A percentile compares a stretch with the other conserved stretches of the same genome.
Evolutionary conservation across 2,797 vertebrate species (phyloP).

Genomic region (Carapus acus): DNA sequence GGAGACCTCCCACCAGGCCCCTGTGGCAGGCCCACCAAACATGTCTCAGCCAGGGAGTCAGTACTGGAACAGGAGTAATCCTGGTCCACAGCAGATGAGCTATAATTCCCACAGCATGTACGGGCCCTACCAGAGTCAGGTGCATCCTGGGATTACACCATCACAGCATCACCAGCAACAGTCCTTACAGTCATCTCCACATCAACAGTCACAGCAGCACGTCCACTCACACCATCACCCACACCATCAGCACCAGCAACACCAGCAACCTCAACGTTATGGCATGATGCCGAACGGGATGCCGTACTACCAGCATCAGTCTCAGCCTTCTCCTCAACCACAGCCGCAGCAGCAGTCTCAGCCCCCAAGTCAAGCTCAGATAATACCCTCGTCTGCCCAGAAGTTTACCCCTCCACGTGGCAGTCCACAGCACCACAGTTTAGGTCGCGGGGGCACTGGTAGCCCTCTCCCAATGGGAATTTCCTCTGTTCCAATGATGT

Average conservation of each 20-base stretch:
- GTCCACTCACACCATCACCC: conserved; percentile 65
- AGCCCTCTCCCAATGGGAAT: conserved; percentile 66
- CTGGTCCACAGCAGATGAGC: conserved; percentile 77
- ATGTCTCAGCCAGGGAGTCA: conserved; percentile 76
- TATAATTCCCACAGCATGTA: conserved; percentile 74
- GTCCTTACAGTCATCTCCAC: conserved; percentile 57
- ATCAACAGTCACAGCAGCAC: conserved; percentile 66
- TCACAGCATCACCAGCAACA: conserved; percentile 72
- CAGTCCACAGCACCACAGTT: conserved; percentile 69
- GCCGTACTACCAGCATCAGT: conserved; percentile 74
- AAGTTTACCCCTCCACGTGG: conserved; percentile 69
- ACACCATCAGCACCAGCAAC: conserved; percentile 66
- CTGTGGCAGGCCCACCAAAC: conserved; percentile 73
- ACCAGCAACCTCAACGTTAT: conserved; percentile 73
- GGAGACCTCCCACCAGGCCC: conserved; percentile 72
- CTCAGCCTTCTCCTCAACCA: conserved; percentile 61
- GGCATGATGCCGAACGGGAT: conserved; percentile 75
- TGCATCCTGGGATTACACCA: conserved; percentile 69
- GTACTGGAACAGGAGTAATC: conserved; percentile 82
- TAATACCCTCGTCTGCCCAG: conserved; percentile 64
- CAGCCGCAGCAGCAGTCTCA: conserved; percentile 52
- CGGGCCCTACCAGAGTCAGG: conserved; percentile 75
- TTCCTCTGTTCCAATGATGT: conserved; percentile 55
- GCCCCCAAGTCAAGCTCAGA: conserved; percentile 58
- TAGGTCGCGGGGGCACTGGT: conserved; percentile 55